Evolutionary conservation across 1,140 invertebrate genomes (phyloP).

Genomic region (Diorhabda elongata): DNA sequence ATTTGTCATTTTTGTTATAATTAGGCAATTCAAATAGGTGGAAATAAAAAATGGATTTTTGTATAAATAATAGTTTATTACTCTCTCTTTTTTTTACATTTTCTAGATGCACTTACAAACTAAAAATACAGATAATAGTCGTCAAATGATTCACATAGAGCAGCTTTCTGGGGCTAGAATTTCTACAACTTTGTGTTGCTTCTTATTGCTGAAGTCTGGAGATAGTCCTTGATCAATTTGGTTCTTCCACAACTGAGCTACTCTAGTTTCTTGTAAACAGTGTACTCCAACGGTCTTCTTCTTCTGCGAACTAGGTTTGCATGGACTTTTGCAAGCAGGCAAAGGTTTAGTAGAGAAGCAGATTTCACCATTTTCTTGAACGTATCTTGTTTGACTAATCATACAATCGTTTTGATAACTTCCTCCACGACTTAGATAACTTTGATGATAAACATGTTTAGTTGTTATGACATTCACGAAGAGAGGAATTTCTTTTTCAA

Average conservation of each 20-base stretch:
- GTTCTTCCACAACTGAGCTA: conserved; percentile 48
- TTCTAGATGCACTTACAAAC: not conserved
- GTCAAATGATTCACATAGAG: not conserved
- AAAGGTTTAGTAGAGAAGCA: conserved; percentile 55
- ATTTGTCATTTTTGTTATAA: no score
- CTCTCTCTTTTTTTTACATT: not conserved
- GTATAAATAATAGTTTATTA: no score
- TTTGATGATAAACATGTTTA: conserved; percentile 29
- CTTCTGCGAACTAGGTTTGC: conserved; percentile 31
- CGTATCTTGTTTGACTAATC: conserved; percentile 35
- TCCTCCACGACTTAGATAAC: not conserved
- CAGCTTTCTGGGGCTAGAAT: conserved; percentile 24
- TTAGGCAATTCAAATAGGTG: no score
- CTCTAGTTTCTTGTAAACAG: conserved; percentile 48
- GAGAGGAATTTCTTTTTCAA: conserved; percentile 32
- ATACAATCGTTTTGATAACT: not conserved
- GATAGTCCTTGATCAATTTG: conserved; percentile 55
- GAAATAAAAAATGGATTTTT: no score
- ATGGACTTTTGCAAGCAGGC: conserved; percentile 47
- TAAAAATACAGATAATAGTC: not conserved
- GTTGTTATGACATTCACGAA: conserved; percentile 51
- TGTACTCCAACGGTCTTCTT: conserved; percentile 50
- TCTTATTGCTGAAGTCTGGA: conserved; percentile 49
- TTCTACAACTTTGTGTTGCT: conserved; percentile 23
- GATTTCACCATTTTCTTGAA: conserved; percentile 48